Conservation (phyloP, 2,797 vertebrate genomes). For the Lepilemur septentrionalis region DNA sequence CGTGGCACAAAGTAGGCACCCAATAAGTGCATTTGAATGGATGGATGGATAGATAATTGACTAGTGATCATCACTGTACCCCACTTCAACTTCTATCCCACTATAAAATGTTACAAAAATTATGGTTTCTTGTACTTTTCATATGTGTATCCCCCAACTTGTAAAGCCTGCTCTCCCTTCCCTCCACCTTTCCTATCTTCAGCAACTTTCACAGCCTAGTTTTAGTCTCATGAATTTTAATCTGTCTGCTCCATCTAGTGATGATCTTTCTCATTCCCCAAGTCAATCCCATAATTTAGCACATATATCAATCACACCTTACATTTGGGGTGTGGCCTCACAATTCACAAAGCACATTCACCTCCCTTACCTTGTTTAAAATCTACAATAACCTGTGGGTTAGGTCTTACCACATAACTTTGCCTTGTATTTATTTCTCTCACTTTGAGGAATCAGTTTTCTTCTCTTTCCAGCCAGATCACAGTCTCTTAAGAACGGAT, state of each 20-base stretch:
- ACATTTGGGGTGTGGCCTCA: background rate
- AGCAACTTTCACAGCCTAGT: background rate
- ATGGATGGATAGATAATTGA: background rate
- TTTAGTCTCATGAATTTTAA: background rate
- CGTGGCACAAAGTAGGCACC: background rate
- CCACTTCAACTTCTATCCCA: background rate
- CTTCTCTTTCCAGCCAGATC: background rate
- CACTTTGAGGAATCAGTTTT: background rate
- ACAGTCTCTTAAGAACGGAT: background rate
- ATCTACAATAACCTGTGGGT: background rate
- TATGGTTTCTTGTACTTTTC: background rate
- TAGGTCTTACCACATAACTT: conserved; percentile 5
- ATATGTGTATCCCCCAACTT: background rate
- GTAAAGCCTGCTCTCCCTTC: background rate
- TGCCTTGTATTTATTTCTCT: background rate
- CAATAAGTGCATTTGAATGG: background rate
- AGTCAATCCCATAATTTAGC: background rate
- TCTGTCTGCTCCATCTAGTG: background rate
- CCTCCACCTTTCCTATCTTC: background rate
- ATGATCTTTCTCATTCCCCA: background rate
- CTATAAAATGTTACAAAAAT: background rate
- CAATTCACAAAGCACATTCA: background rate
- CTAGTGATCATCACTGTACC: background rate
- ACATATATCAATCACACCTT: background rate
- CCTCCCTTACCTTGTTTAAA: background rate